Conservation (phyloP, 1,140 invertebrate genomes). For the Tetranychus urticae region DNA sequence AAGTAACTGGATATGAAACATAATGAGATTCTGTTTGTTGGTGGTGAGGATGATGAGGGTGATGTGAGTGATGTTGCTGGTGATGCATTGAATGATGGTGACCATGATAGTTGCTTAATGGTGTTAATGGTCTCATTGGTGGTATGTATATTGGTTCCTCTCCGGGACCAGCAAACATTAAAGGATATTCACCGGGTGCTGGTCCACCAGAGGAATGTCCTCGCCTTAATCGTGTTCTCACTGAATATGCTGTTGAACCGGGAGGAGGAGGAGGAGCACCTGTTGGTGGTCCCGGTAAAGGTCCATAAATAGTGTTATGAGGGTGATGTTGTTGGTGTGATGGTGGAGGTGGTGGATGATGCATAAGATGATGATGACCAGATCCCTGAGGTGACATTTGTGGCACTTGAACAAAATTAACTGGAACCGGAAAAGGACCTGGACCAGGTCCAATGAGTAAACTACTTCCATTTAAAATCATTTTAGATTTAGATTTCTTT, state of each 20-base stretch:
- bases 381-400: background rate
- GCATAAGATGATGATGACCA: conserved; percentile 1
- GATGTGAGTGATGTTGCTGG: background rate
- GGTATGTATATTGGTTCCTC: conserved; percentile 1
- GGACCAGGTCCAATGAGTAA: too few species aligned
- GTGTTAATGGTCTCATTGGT: conserved; percentile 1
- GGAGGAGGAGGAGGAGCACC: conserved; percentile 4
- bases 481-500: conserved; percentile 1
- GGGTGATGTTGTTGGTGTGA: conserved; percentile 10
- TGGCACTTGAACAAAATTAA: background rate
- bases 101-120: background rate
- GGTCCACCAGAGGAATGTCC: background rate
- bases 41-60: background rate
- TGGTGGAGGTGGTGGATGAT: conserved; percentile 3
- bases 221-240: background rate
- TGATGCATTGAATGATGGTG: background rate
- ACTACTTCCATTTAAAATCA: background rate
- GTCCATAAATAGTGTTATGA: background rate
- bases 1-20: background rate
- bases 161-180: background rate
- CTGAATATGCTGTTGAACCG: conserved; percentile 1
- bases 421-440: background rate
- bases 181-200: background rate
- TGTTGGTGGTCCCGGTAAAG: conserved; percentile 12
- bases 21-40: background rate